phyloP scores from a whole-genome alignment of 2,113 vertebrate genomes.

The Buteo buteo region DNA sequence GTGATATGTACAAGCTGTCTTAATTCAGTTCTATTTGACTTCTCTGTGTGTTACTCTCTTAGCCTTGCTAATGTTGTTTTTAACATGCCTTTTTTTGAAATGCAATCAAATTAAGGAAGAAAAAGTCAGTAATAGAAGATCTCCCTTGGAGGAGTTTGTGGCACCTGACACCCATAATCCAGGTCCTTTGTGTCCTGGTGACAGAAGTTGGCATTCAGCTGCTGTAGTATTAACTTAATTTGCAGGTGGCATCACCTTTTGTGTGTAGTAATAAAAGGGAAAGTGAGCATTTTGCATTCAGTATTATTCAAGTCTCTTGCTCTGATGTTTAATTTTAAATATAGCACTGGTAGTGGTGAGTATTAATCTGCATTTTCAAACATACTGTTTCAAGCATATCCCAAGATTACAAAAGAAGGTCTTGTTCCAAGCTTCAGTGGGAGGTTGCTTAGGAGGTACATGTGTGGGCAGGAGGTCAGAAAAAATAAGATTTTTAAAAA shows the following conservation, averaged over 20 bases:
- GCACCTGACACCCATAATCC: neutral
- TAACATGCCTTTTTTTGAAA: neutral
- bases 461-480: neutral
- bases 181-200: neutral
- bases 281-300: neutral
- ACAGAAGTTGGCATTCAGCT: neutral
- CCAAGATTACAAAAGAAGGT: neutral
- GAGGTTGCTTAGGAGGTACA: neutral
- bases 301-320: neutral
- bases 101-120: neutral
- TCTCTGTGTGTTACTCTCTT: neutral
- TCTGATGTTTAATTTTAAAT: neutral
- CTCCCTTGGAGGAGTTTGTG: neutral
- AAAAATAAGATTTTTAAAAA: no score
- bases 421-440: neutral
- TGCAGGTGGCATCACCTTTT: neutral
- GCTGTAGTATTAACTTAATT: neutral
- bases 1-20: neutral
- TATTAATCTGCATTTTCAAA: neutral
- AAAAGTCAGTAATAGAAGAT: neutral
- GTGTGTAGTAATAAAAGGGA: neutral
- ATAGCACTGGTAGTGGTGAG: neutral
- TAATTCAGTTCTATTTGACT: neutral
- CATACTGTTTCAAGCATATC: neutral
- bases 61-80: neutral